These are phyloP conservation scores for Medauroidea extradentata DNA, from an alignment of 1,140 invertebrate genomes.

Conservation along the genomic window DNA sequence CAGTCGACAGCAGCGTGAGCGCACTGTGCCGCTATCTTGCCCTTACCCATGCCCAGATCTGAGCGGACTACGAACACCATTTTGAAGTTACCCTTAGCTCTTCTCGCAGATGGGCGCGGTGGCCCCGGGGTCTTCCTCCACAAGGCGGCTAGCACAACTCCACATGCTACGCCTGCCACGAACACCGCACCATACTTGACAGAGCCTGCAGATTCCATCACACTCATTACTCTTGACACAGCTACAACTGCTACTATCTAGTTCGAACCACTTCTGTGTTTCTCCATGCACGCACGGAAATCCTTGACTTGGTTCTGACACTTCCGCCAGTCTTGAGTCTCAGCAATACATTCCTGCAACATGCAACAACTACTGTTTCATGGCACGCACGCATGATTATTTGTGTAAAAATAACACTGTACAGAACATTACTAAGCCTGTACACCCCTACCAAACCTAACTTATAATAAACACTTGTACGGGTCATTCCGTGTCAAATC, in stretches of 20 bases:
- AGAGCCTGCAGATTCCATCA: too few species aligned
- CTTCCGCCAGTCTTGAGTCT: conserved; percentile 83
- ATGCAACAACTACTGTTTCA: conserved; percentile 25
- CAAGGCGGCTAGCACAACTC: not conserved
- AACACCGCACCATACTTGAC: not conserved
- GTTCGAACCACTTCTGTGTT: conserved; percentile 42
- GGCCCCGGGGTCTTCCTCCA: too few species aligned
- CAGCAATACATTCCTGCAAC: conserved; percentile 81
- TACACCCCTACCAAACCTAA: too few species aligned
- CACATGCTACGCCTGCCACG: not conserved
- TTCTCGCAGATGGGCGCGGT: too few species aligned
- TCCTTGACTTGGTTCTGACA: conserved; percentile 76
- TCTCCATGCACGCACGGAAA: conserved; percentile 72
- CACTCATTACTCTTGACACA: not conserved
- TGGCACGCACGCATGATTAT: too few species aligned
- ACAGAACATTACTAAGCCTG: too few species aligned
- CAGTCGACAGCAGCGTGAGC: conserved; percentile 82
- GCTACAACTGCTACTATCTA: not conserved
- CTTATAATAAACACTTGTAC: too few species aligned
- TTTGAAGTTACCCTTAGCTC: conserved; percentile 48
- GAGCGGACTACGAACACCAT: conserved; percentile 82
- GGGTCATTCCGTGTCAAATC: too few species aligned
- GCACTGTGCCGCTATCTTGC: conserved; percentile 91
- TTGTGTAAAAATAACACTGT: too few species aligned
- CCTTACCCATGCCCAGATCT: conserved; percentile 92